phyloP scores from a whole-genome alignment of 1,140 invertebrate species.

The Zaprionus ghesquierei region DNA sequence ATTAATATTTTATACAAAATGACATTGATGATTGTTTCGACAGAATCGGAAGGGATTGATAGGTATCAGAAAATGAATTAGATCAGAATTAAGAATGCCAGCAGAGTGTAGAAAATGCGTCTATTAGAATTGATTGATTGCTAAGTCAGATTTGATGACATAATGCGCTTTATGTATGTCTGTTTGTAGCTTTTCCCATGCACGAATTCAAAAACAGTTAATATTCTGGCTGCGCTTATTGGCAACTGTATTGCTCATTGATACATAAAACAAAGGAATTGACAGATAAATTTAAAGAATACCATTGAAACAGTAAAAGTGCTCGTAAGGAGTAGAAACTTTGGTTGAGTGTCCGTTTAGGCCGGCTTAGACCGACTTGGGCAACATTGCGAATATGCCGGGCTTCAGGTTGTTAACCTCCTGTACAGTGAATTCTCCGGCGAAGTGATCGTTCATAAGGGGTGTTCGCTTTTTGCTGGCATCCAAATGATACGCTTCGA shows the following conservation, averaged over 20 bases:
- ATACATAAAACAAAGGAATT: slow-evolving; percentile 21
- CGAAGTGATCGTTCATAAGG: slow-evolving; percentile 65
- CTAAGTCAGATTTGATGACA: background rate
- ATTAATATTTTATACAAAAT: slow-evolving; percentile 49
- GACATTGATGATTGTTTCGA: slow-evolving; percentile 48
- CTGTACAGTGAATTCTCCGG: slow-evolving; percentile 64
- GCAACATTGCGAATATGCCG: slow-evolving; percentile 71
- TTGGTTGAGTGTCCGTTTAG: background rate
- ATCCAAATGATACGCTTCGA: slow-evolving; percentile 58
- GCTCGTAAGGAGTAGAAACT: slow-evolving; percentile 9
- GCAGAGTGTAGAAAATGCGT: background rate
- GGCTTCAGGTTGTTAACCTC: slow-evolving; percentile 75
- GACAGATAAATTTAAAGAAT: slow-evolving; percentile 39
- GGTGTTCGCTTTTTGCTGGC: slow-evolving; percentile 63
- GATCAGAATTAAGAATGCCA: background rate
- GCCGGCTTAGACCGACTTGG: slow-evolving; percentile 40
- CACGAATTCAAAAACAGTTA: background rate
- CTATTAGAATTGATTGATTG: background rate
- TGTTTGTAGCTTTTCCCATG: background rate
- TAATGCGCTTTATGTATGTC: background rate
- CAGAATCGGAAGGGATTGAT: background rate
- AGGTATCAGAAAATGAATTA: background rate
- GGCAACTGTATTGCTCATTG: slow-evolving; percentile 40
- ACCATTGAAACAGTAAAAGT: slow-evolving; percentile 58
- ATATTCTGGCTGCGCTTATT: slow-evolving; percentile 19